A percentile compares a stretch with the other conserved stretches of the same genome.
phyloP scores from a whole-genome alignment of 2,113 vertebrate species.

The Eptesicus fuscus region DNA sequence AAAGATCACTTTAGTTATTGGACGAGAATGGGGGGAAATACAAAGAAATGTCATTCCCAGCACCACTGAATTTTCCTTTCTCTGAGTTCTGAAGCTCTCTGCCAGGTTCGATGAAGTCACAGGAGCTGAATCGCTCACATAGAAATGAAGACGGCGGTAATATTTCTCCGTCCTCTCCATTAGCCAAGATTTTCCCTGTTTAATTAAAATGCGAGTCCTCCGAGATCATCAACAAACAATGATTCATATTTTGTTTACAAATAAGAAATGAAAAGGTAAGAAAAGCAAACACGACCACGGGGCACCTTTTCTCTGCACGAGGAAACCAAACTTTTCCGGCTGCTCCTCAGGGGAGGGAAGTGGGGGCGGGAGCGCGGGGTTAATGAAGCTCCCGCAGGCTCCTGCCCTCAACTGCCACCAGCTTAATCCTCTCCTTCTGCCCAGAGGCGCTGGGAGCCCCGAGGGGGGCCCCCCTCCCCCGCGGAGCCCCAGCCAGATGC shows the following conservation, averaged over 20 bases:
- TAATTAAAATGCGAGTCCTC: conserved; percentile 42
- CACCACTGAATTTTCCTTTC: neutral
- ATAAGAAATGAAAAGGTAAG: conserved; percentile 37
- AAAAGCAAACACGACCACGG: neutral
- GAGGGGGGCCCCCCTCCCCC: neutral
- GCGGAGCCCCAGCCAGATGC: conserved; percentile 56
- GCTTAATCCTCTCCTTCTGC: conserved; percentile 72
- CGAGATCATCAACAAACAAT: conserved; percentile 2
- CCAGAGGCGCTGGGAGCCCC: conserved; percentile 61
- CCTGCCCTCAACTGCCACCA: conserved; percentile 38
- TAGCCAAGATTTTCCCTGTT: conserved; percentile 25
- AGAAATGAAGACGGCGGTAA: neutral
- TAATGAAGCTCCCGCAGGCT: conserved; percentile 56
- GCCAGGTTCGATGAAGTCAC: conserved; percentile 18
- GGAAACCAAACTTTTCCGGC: neutral
- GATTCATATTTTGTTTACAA: conserved; percentile 31
- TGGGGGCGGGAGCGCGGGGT: neutral
- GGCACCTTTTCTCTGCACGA: neutral
- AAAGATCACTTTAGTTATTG: neutral
- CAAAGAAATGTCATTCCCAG: neutral
- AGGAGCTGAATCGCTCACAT: neutral
- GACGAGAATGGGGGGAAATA: neutral
- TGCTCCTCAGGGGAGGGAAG: neutral
- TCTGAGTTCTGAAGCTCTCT: neutral
- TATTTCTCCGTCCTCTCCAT: neutral